These are phyloP conservation scores for Amphimedon queenslandica DNA, from an alignment of 37 sponge, comb jelly and placozoan species.

Conservation along the genomic window DNA sequence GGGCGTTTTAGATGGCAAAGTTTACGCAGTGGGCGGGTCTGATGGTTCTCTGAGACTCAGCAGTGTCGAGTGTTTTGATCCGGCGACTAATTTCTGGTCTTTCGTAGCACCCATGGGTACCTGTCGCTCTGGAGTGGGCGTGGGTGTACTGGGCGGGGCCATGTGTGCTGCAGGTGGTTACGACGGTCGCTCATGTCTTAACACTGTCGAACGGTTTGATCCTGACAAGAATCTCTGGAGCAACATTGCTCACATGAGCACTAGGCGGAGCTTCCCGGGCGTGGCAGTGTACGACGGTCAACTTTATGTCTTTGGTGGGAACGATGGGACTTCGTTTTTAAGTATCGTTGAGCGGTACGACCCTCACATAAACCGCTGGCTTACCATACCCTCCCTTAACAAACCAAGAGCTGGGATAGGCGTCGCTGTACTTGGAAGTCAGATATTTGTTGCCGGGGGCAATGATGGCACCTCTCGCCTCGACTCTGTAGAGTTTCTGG, in stretches of 20 bases:
- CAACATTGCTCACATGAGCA: slow-evolving; percentile 86
- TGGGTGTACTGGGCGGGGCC: slow-evolving; percentile 87
- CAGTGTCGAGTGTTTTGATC: slow-evolving; percentile 94
- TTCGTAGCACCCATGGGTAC: slow-evolving; percentile 92
- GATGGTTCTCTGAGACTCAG: slow-evolving; percentile 91
- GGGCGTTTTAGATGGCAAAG: slow-evolving; percentile 73
- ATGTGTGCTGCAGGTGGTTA: slow-evolving; percentile 94
- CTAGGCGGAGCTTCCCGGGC: slow-evolving; percentile 88
- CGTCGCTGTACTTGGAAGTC: slow-evolving; percentile 71
- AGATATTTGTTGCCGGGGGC: slow-evolving; percentile 91
- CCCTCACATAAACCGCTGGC: slow-evolving; percentile 93
- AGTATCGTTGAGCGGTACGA: slow-evolving; percentile 90
- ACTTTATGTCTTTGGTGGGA: slow-evolving; percentile 90
- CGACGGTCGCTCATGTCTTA: slow-evolving; percentile 85
- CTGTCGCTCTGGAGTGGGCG: slow-evolving; percentile 90
- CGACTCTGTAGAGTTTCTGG: slow-evolving; percentile 91
- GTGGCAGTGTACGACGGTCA: slow-evolving; percentile 63
- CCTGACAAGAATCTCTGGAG: slow-evolving; percentile 92
- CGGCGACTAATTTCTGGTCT: slow-evolving; percentile 74
- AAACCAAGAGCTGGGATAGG: slow-evolving; percentile 90
- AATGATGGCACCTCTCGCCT: slow-evolving; percentile 91
- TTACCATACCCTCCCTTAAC: slow-evolving; percentile 64
- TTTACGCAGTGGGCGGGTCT: slow-evolving; percentile 96
- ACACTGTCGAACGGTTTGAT: slow-evolving; percentile 89
- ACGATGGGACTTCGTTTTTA: slow-evolving; percentile 91